phyloP scores from a whole-genome alignment of 64 coral and sea anemone genomes.

The Acropora yongei region DNA sequence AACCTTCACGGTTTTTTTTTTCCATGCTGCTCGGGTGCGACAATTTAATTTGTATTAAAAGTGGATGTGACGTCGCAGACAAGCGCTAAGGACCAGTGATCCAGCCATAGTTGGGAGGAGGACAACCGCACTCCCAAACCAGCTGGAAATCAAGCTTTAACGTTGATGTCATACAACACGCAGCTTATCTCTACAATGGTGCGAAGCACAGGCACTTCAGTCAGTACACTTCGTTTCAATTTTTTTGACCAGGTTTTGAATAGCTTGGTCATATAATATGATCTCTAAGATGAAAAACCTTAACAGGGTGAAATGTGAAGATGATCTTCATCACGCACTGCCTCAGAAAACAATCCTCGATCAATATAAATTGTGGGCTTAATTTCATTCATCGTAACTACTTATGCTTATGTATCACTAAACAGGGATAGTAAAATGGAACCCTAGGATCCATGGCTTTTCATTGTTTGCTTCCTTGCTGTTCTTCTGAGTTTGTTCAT shows the following conservation, averaged over 20 bases:
- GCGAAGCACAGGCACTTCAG: conserved; percentile 30
- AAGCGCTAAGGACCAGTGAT: no score
- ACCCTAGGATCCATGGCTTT: conserved; percentile 10
- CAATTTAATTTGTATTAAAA: no score
- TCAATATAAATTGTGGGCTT: not conserved
- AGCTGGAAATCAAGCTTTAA: not conserved
- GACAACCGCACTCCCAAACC: no score
- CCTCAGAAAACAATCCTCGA: not conserved
- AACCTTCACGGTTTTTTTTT: no score
- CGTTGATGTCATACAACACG: conserved; percentile 9
- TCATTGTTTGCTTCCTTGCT: not conserved
- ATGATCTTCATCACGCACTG: no score
- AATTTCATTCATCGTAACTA: conserved; percentile 4
- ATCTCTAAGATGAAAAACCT: not conserved
- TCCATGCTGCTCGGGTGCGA: no score
- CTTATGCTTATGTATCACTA: not conserved
- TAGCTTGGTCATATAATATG: conserved; percentile 4
- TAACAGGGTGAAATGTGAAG: not conserved
- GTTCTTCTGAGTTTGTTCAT: not conserved
- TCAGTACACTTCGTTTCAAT: not conserved
- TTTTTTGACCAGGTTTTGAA: not conserved
- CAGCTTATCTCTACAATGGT: conserved; percentile 25
- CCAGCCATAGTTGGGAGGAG: no score
- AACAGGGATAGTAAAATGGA: conserved; percentile 3
- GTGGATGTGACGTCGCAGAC: no score